Percentiles rank a stretch among this genome's conserved stretches.
Evolutionary conservation across 2,797 vertebrate species (phyloP).

Genomic region (Orestias chungarensis): DNA sequence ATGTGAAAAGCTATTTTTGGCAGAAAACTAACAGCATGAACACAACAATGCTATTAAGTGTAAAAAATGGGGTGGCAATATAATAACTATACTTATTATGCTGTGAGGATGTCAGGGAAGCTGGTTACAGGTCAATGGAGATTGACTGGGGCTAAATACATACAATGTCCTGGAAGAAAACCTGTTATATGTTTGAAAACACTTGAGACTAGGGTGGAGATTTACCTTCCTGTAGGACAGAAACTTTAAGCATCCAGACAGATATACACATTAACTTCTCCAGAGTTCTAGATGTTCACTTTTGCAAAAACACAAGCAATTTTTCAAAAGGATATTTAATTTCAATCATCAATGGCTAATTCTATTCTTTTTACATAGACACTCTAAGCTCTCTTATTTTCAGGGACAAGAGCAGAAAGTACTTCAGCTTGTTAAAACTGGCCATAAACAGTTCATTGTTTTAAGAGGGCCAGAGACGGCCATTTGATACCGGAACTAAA

Average conservation of each 20-base stretch:
- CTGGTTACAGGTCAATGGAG: not conserved
- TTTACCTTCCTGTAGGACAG: not conserved
- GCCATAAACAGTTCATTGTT: constrained; percentile 81
- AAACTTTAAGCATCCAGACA: not conserved
- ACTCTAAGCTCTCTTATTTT: constrained; percentile 50
- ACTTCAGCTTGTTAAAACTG: constrained; percentile 71
- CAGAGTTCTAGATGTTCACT: not conserved
- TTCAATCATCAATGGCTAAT: not conserved
- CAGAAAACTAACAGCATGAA: not conserved
- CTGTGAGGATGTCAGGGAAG: not conserved
- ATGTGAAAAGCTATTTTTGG: not conserved
- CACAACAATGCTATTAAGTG: not conserved
- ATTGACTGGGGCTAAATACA: not conserved
- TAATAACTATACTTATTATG: too few species aligned
- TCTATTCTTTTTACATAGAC: constrained; percentile 22
- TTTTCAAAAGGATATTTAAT: not conserved
- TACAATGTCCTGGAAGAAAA: not conserved
- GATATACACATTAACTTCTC: not conserved
- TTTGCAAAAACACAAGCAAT: not conserved
- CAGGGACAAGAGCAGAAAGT: constrained; percentile 56
- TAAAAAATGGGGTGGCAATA: not conserved
- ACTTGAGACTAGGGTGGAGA: not conserved
- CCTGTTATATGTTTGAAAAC: not conserved
- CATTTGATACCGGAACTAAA: constrained; percentile 71
- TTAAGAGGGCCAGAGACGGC: constrained; percentile 71